Evolutionary conservation across 2,888 invertebrate species (phyloP).

Genomic region (Linnaemya tessellans): DNA sequence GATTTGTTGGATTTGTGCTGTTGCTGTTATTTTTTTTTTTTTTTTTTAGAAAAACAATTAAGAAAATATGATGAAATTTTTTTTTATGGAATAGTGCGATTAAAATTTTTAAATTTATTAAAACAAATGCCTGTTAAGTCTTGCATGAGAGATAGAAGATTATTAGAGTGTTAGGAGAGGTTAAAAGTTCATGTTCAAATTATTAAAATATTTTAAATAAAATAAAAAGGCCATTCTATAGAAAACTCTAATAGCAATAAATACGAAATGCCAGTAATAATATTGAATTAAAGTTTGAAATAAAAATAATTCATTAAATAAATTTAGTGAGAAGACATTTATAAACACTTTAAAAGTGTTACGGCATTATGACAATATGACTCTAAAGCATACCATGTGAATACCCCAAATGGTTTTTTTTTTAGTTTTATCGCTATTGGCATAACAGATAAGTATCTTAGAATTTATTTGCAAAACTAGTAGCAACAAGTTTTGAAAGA

Average conservation of each 20-base stretch:
- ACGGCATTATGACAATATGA: too few species aligned
- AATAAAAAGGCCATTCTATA: not conserved
- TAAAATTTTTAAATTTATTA: not conserved
- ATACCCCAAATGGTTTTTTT: too few species aligned
- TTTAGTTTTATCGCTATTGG: not conserved
- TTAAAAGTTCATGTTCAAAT: too few species aligned
- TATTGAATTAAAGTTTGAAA: too few species aligned
- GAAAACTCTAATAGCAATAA: too few species aligned
- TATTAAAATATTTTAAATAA: too few species aligned
- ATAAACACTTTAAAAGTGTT: too few species aligned
- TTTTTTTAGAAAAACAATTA: conserved; percentile 42
- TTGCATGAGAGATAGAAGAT: not conserved
- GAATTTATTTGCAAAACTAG: conserved; percentile 30
- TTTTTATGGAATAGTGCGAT: not conserved
- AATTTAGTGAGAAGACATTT: too few species aligned
- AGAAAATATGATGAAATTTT: conserved; percentile 38
- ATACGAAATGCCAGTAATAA: too few species aligned
- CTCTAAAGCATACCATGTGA: too few species aligned
- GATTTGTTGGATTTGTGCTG: conserved; percentile 39
- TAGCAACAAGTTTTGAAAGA: conserved; percentile 21
- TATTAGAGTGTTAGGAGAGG: not conserved
- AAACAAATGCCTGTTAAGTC: not conserved
- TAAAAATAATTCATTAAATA: too few species aligned
- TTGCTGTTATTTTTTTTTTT: conserved; percentile 1
- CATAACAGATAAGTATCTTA: conserved; percentile 32